Conservation (phyloP, 2,113 vertebrate species). For the Lagopus leucura region DNA sequence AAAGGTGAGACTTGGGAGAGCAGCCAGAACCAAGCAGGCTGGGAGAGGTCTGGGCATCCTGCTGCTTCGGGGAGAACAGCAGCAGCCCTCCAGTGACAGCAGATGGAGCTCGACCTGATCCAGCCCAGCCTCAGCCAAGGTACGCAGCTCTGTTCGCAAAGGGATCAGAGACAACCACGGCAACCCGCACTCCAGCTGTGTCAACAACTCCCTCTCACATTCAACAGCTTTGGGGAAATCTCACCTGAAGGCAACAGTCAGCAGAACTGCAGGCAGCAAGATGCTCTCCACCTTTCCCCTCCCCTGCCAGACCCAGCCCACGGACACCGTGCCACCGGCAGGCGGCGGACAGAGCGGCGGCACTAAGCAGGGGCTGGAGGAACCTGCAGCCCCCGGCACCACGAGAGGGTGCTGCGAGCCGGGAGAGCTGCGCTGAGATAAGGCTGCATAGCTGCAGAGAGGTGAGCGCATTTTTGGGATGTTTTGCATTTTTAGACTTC, state of each 20-base stretch:
- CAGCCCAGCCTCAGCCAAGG: not conserved
- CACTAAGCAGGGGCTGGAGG: not conserved
- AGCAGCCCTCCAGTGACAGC: not conserved
- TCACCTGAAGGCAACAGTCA: not conserved
- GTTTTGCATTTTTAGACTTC: slow-evolving; percentile 57
- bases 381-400: accelerated
- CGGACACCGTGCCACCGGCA: not conserved
- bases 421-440: not conserved
- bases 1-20: slow-evolving; percentile 1
- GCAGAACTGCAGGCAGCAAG: not conserved
- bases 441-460: not conserved
- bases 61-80: not conserved
- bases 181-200: not conserved
- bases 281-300: not conserved
- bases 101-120: not conserved
- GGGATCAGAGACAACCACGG: not conserved
- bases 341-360: accelerated
- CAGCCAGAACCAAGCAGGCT: not conserved
- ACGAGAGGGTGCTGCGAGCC: slow-evolving; percentile 10
- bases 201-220: not conserved
- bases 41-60: not conserved
- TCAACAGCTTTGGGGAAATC: not conserved
- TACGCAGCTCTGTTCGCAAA: not conserved
- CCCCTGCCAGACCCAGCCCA: not conserved
- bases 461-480: slow-evolving; percentile 52